Conservation (phyloP, 2,113 vertebrate genomes). For the Gasterosteus nipponicus region DNA sequence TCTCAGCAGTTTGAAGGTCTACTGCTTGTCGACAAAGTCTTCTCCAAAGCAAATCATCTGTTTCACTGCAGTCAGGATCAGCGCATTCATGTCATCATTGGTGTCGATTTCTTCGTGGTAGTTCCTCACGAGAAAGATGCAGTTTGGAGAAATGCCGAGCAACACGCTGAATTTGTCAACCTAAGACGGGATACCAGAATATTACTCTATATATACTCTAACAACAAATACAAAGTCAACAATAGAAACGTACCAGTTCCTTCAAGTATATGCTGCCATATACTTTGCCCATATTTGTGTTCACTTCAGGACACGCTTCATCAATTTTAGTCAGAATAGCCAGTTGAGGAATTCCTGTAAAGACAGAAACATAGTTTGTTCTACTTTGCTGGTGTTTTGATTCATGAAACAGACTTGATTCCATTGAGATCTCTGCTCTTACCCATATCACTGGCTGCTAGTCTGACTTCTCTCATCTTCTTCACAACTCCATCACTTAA, state of each 20-base stretch:
- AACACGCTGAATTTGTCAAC: rapidly evolving
- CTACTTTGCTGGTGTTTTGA: background rate
- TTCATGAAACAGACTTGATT: background rate
- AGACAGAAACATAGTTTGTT: background rate
- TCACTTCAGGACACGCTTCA: background rate
- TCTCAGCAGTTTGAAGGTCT: background rate
- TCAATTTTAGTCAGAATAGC: constrained; percentile 53
- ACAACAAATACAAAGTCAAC: background rate
- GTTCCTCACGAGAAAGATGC: constrained; percentile 59
- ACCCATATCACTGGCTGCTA: constrained; percentile 27
- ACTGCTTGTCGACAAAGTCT: constrained; percentile 24
- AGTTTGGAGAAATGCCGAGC: constrained; percentile 35
- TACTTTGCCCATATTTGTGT: background rate
- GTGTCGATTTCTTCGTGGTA: background rate
- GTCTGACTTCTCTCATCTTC: constrained; percentile 38
- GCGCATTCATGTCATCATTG: background rate
- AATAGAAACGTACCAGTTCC: background rate
- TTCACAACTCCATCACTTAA: background rate
- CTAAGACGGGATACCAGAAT: background rate
- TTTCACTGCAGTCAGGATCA: constrained; percentile 29
- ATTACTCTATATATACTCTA: too few species aligned
- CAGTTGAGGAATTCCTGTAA: constrained; percentile 42
- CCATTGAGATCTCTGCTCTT: background rate
- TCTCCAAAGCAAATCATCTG: constrained; percentile 44
- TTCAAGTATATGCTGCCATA: constrained; percentile 39